Conservation (phyloP, 1,140 invertebrate species). For the Eubasilissa regina region DNA sequence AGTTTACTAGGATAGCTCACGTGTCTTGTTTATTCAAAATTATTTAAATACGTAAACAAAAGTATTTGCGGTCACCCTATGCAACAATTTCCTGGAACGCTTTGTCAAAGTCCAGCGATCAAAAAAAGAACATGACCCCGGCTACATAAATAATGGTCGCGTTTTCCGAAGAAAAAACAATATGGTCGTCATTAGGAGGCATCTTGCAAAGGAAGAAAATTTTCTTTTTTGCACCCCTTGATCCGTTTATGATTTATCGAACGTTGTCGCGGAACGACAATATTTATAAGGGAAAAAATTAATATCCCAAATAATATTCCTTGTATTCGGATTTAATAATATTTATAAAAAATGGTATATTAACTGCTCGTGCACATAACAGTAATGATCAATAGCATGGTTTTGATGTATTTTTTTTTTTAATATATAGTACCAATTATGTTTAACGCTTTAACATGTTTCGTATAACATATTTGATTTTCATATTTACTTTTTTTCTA, state of each 20-base stretch:
- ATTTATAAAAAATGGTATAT: no score
- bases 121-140: constrained; percentile 35
- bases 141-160: constrained; percentile 39
- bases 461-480: no score
- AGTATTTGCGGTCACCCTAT: neutral
- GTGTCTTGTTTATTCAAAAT: no score
- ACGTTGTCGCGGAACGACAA: constrained; percentile 1
- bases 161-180: constrained; percentile 38
- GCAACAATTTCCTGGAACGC: constrained; percentile 17
- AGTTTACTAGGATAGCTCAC: no score
- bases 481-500: no score
- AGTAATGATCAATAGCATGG: no score
- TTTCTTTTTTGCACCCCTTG: constrained; percentile 18
- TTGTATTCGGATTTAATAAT: no score
- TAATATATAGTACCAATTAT: no score
- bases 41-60: no score
- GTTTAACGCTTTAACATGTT: no score
- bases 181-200: constrained; percentile 31
- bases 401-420: no score
- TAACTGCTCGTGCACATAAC: no score
- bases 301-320: neutral
- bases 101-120: constrained; percentile 44
- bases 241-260: constrained; percentile 26
- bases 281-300: neutral
- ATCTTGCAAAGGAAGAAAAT: constrained; percentile 14